These are phyloP conservation scores for Nesogale talazaci DNA, from an alignment of 2,113 vertebrate species.

Conservation along the genomic window DNA sequence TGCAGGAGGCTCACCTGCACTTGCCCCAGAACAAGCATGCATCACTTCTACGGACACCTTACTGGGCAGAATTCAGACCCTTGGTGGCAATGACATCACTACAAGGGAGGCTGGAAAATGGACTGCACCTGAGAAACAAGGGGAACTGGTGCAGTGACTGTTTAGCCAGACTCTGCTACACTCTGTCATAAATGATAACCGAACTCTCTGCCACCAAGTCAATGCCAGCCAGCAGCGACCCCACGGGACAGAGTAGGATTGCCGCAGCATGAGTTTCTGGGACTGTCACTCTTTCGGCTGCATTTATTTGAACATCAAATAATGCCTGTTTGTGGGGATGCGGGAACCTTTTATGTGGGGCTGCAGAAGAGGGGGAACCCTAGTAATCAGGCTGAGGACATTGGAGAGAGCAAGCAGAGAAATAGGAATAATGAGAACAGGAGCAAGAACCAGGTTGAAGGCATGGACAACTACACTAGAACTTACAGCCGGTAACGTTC, in stretches of 20 bases:
- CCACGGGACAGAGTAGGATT: no score
- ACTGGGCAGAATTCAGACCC: background rate
- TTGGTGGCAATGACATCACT: background rate
- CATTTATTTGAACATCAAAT: background rate
- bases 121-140: background rate
- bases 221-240: no score
- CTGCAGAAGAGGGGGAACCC: background rate
- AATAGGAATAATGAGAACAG: background rate
- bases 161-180: background rate
- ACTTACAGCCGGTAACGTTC: background rate
- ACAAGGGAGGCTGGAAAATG: conserved; percentile 14
- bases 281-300: no score
- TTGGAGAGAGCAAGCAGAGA: background rate
- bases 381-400: background rate
- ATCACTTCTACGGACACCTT: background rate
- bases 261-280: no score
- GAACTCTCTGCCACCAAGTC: no score
- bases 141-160: background rate
- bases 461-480: background rate
- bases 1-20: background rate
- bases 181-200: background rate
- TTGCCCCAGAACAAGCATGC: background rate
- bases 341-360: background rate
- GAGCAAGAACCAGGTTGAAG: background rate
- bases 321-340: background rate